These are phyloP conservation scores for Coptodon bakossiorum DNA, from an alignment of 2,113 vertebrate species.

Conservation along the genomic window DNA sequence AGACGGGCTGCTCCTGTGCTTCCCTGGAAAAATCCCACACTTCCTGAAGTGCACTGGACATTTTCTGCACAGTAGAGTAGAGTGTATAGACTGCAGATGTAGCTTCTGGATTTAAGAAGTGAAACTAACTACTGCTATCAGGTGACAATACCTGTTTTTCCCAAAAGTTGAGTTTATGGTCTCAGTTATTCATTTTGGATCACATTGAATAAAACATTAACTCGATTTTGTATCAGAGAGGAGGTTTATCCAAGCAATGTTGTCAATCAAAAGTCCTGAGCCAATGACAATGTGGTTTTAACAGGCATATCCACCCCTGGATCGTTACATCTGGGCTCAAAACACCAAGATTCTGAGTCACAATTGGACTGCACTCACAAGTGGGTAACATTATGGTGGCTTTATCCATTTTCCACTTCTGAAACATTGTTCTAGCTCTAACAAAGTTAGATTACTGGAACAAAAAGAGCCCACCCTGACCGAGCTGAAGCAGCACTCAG, in stretches of 20 bases:
- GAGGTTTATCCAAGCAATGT: background rate
- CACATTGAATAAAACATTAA: background rate
- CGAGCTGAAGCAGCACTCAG: rapidly evolving
- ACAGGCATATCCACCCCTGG: background rate
- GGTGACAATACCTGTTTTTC: background rate
- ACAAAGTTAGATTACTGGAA: background rate
- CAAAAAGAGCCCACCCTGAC: background rate
- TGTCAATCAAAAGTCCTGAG: background rate
- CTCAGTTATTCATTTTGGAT: background rate
- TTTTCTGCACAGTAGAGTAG: background rate
- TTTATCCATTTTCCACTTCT: background rate
- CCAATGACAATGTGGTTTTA: background rate
- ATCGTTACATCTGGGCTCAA: background rate
- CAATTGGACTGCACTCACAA: background rate
- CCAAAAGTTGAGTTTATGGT: background rate
- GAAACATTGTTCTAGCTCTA: background rate
- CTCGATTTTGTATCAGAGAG: background rate
- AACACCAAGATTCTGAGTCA: background rate
- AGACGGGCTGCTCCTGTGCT: background rate
- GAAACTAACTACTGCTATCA: background rate
- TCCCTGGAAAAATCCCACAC: background rate
- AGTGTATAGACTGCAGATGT: background rate
- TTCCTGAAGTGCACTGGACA: background rate
- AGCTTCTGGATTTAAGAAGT: background rate
- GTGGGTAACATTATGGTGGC: background rate